phyloP scores from a whole-genome alignment of 2,113 vertebrate species.

The Hyperopisus bebe region DNA sequence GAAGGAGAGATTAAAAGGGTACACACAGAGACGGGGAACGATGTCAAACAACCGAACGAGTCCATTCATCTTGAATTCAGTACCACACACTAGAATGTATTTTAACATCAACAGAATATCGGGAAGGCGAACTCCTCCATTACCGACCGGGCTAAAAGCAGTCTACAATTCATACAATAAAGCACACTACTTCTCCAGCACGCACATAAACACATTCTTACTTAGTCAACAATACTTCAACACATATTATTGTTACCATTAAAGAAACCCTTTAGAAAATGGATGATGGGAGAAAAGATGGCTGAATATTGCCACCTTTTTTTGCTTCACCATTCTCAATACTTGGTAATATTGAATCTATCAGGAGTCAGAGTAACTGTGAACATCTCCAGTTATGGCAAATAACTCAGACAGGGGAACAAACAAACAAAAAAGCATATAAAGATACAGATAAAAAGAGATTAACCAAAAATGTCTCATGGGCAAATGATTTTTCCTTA shows the following conservation, averaged over 20 bases:
- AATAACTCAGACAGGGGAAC: not conserved
- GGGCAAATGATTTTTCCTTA: not conserved
- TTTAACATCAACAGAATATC: constrained; percentile 62
- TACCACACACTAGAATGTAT: constrained; percentile 61
- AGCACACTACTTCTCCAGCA: not conserved
- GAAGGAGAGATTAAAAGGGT: constrained; percentile 51
- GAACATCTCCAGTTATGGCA: not conserved
- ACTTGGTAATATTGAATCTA: not conserved
- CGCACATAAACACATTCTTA: not conserved
- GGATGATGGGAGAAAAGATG: not conserved
- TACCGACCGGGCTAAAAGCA: constrained; percentile 64
- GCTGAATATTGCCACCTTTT: not conserved
- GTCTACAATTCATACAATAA: constrained; percentile 35
- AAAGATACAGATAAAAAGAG: not conserved
- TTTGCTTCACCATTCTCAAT: not conserved
- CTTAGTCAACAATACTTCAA: not conserved
- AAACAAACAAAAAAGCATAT: not conserved
- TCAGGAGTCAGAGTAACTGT: not conserved
- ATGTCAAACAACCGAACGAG: constrained; percentile 27
- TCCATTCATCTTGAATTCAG: constrained; percentile 64
- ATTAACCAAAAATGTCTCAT: not conserved
- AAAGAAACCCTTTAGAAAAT: not conserved
- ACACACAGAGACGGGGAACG: constrained; percentile 49
- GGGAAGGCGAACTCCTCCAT: constrained; percentile 59
- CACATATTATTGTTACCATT: not conserved